Conservation (phyloP, 1,140 invertebrate species). For the Cydia pomonella region DNA sequence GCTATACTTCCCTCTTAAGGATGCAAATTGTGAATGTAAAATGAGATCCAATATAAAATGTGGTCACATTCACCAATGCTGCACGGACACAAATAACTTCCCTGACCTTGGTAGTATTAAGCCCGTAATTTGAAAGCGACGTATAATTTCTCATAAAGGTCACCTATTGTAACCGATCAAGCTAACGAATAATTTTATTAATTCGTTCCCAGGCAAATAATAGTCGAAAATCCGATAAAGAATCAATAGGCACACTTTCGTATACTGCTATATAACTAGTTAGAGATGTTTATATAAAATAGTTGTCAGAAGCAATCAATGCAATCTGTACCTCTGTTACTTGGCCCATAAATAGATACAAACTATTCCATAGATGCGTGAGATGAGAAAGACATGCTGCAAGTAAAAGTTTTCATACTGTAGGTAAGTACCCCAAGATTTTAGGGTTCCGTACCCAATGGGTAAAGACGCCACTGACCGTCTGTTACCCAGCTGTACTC, state of each 20-base stretch:
- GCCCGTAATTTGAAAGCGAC: not conserved
- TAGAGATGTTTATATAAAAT: slow-evolving; percentile 25
- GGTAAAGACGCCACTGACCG: too few species aligned
- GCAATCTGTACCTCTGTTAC: not conserved
- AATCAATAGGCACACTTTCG: not conserved
- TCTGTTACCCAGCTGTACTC: too few species aligned
- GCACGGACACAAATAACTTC: not conserved
- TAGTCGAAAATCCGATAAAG: not conserved
- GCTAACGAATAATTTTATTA: slow-evolving; percentile 8
- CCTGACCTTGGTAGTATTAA: not conserved
- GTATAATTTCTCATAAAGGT: not conserved
- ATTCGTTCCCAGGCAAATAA: slow-evolving; percentile 15
- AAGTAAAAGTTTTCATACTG: too few species aligned
- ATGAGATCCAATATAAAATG: too few species aligned
- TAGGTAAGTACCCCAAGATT: too few species aligned
- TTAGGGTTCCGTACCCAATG: too few species aligned
- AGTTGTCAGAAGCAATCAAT: slow-evolving; percentile 29
- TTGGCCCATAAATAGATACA: not conserved
- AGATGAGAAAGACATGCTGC: not conserved
- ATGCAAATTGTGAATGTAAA: too few species aligned
- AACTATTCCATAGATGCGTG: not conserved
- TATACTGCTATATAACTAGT: not conserved
- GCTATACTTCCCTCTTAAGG: too few species aligned
- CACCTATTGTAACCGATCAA: not conserved
- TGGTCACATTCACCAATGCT: not conserved